Evolutionary conservation across 2,113 vertebrate genomes (phyloP), one percentile per base, ranked within the genome.

Genomic region (Notechis scutatus): DNA sequence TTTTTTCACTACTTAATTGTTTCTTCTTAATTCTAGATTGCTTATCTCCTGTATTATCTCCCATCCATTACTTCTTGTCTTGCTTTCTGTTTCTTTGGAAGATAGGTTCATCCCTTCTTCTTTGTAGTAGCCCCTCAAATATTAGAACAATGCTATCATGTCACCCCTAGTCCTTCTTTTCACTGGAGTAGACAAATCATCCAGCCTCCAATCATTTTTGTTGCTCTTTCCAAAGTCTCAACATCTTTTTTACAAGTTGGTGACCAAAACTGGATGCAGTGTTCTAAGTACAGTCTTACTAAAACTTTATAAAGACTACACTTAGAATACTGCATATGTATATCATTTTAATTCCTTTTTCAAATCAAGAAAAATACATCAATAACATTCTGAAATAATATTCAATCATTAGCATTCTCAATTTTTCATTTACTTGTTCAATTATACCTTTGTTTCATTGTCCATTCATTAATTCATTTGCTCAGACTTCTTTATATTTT

Each of bases 341-440:
- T n/a, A 64, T 11, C 26, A n/a, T 81, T 0, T 95, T 21, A 87
- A 50, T 74, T 74, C n/a, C 69, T 74, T 74, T 74, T 34, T 74
- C 69, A 74, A 74, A 74, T 74, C 69, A 74, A 34, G 69, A 74
- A 74, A 74, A 34, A 74, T 74, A 74, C n/a, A 34, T 74, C n/a
- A 74, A 39, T 74, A 74, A 39, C 5, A 74, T 74, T 74, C n/a
- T 20, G n/a, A 34, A 74, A 39, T 39, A 20, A 74, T 74, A 34
- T 74, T 34, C n/a, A 18, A 74, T 39, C n/a, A 74, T 74, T 34
- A 74, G 69, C 15, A n/a, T 54, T 0, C 39, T 95, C 42, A 90
- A 87, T 92, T 94, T 86, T 89, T 14, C 59, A 91, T 85, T 54
- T 54, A 59, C 59, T 87, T 29, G 93, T 94, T 24, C 64, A 93